These are phyloP conservation scores for Acanthornis magna DNA, from an alignment of 2,797 vertebrate species.

Conservation along the genomic window DNA sequence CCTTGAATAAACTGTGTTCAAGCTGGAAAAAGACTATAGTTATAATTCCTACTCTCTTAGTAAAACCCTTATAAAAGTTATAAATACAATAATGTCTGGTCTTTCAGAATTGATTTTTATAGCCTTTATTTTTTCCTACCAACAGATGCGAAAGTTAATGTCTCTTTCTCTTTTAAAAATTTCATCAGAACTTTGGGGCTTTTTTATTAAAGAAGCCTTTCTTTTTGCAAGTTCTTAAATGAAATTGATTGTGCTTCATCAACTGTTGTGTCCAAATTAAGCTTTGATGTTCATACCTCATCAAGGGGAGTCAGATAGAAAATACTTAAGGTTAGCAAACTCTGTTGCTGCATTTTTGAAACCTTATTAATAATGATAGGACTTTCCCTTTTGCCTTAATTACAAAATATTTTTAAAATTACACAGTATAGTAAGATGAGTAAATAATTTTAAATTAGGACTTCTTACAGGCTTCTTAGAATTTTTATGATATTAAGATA, in stretches of 20 bases:
- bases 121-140: background rate
- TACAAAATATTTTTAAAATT: background rate
- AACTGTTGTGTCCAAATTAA: background rate
- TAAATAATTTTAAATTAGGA: background rate
- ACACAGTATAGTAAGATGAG: background rate
- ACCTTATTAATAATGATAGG: background rate
- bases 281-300: background rate
- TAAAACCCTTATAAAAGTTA: background rate
- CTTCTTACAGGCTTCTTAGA: background rate
- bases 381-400: background rate
- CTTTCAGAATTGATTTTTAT: background rate
- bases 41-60: background rate
- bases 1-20: background rate
- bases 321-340: background rate
- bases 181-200: background rate
- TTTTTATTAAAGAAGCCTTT: background rate
- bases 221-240: background rate
- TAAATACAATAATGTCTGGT: background rate
- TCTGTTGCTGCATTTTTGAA: background rate
- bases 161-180: background rate
- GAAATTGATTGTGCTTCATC: background rate
- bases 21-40: background rate
- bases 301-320: background rate
- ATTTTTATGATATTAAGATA: background rate
- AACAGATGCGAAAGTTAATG: background rate